Base-by-base conservation (phyloP, 2,888 invertebrate species). In the Zygogramma bicolorata region DNA sequence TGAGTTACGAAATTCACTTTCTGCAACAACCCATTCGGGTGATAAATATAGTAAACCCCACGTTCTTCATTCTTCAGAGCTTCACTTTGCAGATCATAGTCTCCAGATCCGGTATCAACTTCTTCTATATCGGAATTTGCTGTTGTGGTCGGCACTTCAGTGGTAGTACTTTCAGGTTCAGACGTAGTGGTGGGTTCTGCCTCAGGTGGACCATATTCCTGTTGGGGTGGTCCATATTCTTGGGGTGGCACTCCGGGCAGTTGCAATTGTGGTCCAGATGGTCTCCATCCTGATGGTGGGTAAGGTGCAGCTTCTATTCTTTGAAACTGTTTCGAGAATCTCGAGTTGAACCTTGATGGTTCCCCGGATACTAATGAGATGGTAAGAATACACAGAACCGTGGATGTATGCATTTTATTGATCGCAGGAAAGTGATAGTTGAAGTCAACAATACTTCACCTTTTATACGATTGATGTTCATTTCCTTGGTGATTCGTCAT, bases 21-120 rank as follows among this genome's bases (percentile, higher is more conserved):
- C 79, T 93, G 92, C 1, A 92, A 87, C 76, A 91, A 89, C 2
- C 92, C 90, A 73, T 88, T 89, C 2, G 92, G 92, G 73, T 92
- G 87, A 46, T 92, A 89, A 6, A 92, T 88, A 83, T 91, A 92
- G 84, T 92, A 93, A 27, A 90, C 89, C 5, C 92, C 92, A 78
- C 89, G 80, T 34, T 86, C 85, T 6, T 62, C 89, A 13, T 59
- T 58, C 2, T 7, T 25, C 25, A 65, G 7, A 10, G 34, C 49
- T 42, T 65, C 61, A 46, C 42, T n/a, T 40, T 70, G 18, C 18
- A 20, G 46, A 20, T 6, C 8, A 46, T 20, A 18, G 46, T 46
- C 46, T 22, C 46, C 46, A 8, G 46, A 46, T 75, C 70, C 70
- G 25, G 68, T 25, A 42, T 74, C 71, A 61, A 74, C 73, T 7